phyloP scores from a whole-genome alignment of 2,888 invertebrate species.

The Nomada ruficornis region DNA sequence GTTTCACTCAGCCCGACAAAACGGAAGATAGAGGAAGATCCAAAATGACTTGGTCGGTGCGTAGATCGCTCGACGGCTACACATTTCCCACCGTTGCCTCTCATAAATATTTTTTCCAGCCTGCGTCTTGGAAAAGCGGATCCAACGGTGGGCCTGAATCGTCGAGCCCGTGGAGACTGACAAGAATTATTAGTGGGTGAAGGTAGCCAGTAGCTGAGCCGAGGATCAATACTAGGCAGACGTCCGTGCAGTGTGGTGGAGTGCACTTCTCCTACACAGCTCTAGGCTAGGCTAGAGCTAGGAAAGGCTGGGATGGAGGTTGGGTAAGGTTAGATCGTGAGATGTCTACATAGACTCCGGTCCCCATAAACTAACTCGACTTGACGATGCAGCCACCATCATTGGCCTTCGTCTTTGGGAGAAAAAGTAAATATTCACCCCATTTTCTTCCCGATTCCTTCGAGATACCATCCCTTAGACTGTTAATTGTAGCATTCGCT shows the following conservation, averaged over 20 bases:
- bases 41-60: no score
- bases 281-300: conserved; percentile 82
- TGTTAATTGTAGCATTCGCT: background rate
- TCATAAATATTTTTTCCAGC: conserved; percentile 28
- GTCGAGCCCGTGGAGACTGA: conserved; percentile 83
- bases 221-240: conserved; percentile 84
- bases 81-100: background rate
- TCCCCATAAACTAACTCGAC: conserved; percentile 80
- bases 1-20: no score
- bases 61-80: no score
- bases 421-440: conserved; percentile 43
- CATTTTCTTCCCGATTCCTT: background rate
- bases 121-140: conserved; percentile 52
- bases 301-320: conserved; percentile 79
- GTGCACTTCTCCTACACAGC: conserved; percentile 82
- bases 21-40: no score
- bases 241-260: conserved; percentile 83
- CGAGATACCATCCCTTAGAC: background rate
- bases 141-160: conserved; percentile 70
- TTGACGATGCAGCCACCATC: conserved; percentile 76
- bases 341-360: conserved; percentile 81
- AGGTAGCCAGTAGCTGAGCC: conserved; percentile 84
- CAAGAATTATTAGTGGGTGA: conserved; percentile 85
- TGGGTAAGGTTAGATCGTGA: conserved; percentile 82
- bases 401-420: conserved; percentile 60